Evolutionary conservation across 2,797 vertebrate species (phyloP).

Genomic region (Phrynocephalus guinanensis): DNA sequence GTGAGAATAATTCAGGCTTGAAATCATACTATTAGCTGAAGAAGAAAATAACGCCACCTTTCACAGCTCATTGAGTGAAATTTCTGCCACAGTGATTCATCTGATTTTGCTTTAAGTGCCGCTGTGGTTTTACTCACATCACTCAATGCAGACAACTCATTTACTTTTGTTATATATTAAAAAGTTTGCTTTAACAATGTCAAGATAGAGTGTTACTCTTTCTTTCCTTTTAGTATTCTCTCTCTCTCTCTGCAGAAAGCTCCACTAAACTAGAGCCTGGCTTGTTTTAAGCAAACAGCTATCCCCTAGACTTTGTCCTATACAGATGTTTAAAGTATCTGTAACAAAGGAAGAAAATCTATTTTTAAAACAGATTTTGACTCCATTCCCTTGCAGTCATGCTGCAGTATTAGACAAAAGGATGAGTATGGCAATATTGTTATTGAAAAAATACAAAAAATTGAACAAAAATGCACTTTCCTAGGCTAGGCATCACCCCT

Average conservation of each 20-base stretch:
- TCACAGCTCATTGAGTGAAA: slow-evolving; percentile 26
- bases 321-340: background rate
- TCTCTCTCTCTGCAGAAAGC: background rate
- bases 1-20: background rate
- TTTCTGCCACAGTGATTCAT: slow-evolving; percentile 14
- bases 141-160: slow-evolving; percentile 10
- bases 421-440: no score
- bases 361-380: background rate
- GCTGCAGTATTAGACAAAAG: no score
- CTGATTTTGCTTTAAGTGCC: slow-evolving; percentile 17
- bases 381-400: no score
- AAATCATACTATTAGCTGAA: background rate
- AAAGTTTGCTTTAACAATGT: background rate
- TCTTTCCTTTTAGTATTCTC: background rate
- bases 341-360: background rate
- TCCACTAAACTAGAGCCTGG: background rate
- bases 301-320: background rate
- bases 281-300: background rate
- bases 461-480: no score
- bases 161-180: background rate
- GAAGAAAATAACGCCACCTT: background rate
- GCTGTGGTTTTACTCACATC: background rate
- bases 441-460: no score
- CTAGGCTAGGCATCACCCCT: no score
- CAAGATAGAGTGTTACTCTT: slow-evolving; percentile 6